A percentile compares a stretch with the other conserved stretches of the same genome.
phyloP scores from a whole-genome alignment of 2,113 vertebrate genomes.

The Chrysochloris asiatica region DNA sequence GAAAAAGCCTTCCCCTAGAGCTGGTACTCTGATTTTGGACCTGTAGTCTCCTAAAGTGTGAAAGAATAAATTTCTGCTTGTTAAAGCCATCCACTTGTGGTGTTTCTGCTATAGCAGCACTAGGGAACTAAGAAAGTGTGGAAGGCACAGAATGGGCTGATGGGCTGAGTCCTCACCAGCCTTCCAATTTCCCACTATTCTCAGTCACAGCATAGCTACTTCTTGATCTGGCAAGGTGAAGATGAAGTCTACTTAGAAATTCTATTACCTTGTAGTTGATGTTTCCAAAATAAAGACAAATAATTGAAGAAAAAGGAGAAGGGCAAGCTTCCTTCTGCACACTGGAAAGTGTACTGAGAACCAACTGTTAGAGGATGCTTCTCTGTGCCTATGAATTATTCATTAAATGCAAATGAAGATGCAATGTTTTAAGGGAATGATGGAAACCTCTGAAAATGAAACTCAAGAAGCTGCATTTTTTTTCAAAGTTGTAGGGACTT shows the following conservation, averaged over 20 bases:
- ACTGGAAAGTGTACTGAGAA: rapidly evolving
- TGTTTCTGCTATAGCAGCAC: too few relatives aligned
- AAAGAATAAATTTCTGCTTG: too few relatives aligned
- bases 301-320: not conserved
- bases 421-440: not conserved
- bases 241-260: not conserved
- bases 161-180: not conserved
- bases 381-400: not conserved
- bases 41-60: too few relatives aligned
- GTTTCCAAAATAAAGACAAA: conserved; percentile 19
- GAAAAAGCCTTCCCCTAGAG: too few relatives aligned
- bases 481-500: not conserved
- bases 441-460: not conserved
- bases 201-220: not conserved
- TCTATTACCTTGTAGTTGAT: not conserved
- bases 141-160: not conserved
- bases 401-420: not conserved
- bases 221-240: not conserved
- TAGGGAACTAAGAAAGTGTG: too few relatives aligned
- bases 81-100: too few relatives aligned
- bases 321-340: not conserved
- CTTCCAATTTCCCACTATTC: rapidly evolving
- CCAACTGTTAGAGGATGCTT: not conserved
- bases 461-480: not conserved
- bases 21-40: too few relatives aligned